Conservation (phyloP, 2,113 vertebrate species). For the Pristiophorus japonicus region DNA sequence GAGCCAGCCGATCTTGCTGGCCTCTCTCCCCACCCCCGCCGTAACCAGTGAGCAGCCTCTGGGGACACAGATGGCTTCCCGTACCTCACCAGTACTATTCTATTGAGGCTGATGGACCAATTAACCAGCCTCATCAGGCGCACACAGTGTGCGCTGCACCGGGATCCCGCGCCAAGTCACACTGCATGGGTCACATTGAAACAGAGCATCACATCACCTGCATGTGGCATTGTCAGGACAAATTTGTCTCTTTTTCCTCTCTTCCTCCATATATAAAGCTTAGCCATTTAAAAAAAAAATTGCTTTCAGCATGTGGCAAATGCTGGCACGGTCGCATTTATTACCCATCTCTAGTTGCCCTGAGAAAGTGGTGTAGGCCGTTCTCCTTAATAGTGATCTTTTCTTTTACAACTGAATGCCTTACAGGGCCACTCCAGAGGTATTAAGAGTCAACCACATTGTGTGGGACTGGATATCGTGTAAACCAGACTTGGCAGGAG, state of each 20-base stretch:
- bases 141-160: neutral
- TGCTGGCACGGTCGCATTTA: neutral
- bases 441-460: neutral
- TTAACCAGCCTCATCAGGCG: neutral
- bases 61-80: neutral
- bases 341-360: neutral
- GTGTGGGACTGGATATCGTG: neutral
- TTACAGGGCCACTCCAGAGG: neutral
- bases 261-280: neutral
- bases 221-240: neutral
- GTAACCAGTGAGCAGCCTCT: neutral
- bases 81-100: neutral
- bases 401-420: neutral
- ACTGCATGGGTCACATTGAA: neutral
- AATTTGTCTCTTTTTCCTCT: neutral
- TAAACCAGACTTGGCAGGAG: neutral
- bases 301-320: neutral
- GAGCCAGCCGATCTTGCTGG: neutral
- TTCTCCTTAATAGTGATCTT: neutral
- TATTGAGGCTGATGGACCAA: neutral
- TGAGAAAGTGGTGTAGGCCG: neutral
- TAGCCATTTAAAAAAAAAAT: neutral
- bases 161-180: neutral
- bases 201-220: neutral
- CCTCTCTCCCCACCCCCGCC: too few relatives aligned